A percentile compares a stretch with the other conserved stretches of the same genome.
These are phyloP conservation scores for Morpho achilles DNA, from an alignment of 2,888 invertebrate genomes.

Conservation along the genomic window DNA sequence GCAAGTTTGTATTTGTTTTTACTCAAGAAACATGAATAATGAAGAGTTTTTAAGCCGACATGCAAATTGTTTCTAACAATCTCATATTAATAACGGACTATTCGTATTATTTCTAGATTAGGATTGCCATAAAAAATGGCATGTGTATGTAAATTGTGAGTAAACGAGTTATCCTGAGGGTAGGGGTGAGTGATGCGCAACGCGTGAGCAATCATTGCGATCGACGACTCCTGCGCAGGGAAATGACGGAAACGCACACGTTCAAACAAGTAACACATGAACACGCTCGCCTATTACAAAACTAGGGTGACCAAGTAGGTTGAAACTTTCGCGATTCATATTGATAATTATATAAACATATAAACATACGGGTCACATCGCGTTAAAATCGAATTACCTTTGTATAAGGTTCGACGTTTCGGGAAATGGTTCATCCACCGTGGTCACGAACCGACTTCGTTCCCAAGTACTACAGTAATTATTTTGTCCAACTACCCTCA, in stretches of 20 bases:
- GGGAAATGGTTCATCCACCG: no score
- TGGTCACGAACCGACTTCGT: no score
- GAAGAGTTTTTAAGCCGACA: not conserved
- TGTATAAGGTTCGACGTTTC: no score
- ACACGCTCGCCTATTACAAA: slow-evolving; percentile 24
- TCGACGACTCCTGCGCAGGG: slow-evolving; percentile 70
- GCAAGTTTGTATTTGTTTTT: no score
- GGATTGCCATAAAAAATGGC: slow-evolving; percentile 53
- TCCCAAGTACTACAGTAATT: no score
- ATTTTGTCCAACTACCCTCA: no score
- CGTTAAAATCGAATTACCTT: no score
- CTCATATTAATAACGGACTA: slow-evolving; percentile 10
- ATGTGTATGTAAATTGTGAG: slow-evolving; percentile 67
- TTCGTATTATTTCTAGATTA: slow-evolving; percentile 46
- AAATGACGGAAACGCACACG: slow-evolving; percentile 65
- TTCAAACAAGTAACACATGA: slow-evolving; percentile 18
- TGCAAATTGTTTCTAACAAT: slow-evolving; percentile 13
- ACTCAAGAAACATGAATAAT: no score
- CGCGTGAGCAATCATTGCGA: slow-evolving; percentile 76
- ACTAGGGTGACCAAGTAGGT: slow-evolving; percentile 13
- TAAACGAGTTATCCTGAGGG: slow-evolving; percentile 63
- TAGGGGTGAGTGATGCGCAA: slow-evolving; percentile 75
- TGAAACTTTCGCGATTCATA: not conserved
- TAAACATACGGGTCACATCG: no score
- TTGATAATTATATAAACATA: no score